Conservation (phyloP, 2,113 vertebrate genomes). For the Panurus biarmicus region DNA sequence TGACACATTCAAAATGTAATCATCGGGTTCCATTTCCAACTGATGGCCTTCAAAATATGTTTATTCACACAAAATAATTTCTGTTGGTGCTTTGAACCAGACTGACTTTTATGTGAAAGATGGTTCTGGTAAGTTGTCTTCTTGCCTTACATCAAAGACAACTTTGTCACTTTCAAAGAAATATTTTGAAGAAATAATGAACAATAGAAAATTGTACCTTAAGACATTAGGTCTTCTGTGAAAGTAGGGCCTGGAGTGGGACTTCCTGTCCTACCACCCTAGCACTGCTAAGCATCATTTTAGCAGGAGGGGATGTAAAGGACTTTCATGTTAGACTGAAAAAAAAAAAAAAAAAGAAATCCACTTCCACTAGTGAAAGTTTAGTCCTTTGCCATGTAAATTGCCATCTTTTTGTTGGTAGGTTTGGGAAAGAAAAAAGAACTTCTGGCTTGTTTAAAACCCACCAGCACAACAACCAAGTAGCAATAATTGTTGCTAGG, state of each 20-base stretch:
- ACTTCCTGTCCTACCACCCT: not conserved
- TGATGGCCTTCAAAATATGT: not conserved
- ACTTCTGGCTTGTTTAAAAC: not conserved
- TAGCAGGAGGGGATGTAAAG: not conserved
- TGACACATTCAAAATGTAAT: not conserved
- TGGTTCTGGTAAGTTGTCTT: not conserved
- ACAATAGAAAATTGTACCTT: not conserved
- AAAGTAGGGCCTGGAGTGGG: not conserved
- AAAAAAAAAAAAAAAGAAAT: not conserved
- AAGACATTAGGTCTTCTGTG: not conserved
- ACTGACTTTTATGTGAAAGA: not conserved
- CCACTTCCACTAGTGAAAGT: not conserved
- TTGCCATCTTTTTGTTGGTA: not conserved
- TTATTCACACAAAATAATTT: not conserved
- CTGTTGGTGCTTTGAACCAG: not conserved
- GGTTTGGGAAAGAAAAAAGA: not conserved
- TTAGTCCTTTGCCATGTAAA: not conserved
- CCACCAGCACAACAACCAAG: not conserved
- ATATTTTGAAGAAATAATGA: not conserved
- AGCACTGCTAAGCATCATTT: not conserved
- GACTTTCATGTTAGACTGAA: not conserved
- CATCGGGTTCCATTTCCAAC: not conserved
- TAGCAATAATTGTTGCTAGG: not conserved
- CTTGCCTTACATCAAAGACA: not conserved
- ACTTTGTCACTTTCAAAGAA: not conserved